These are phyloP conservation scores for Cygnus atratus DNA, from an alignment of 2,113 vertebrate species.

Conservation along the genomic window DNA sequence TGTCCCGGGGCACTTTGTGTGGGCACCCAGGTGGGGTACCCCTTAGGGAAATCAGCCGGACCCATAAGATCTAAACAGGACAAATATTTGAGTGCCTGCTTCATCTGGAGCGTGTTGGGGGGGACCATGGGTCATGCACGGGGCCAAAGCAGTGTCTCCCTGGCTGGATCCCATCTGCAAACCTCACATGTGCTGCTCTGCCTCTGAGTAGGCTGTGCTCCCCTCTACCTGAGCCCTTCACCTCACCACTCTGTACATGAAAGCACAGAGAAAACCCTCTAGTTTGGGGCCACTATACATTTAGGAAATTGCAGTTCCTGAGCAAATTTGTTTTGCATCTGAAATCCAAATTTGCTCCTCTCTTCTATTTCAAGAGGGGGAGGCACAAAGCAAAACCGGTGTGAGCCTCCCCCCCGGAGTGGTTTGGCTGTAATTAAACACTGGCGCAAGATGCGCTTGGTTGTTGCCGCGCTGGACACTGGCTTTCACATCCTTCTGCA, in stretches of 20 bases:
- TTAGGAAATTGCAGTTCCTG: background rate
- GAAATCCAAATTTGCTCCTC: background rate
- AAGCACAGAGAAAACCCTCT: background rate
- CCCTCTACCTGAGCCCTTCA: background rate
- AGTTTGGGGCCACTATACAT: accelerated
- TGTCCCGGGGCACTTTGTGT: accelerated
- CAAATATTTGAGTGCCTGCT: background rate
- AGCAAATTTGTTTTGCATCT: background rate
- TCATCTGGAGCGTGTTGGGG: accelerated
- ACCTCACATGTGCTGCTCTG: background rate
- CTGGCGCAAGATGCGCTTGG: background rate
- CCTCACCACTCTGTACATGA: accelerated
- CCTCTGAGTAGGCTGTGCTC: background rate
- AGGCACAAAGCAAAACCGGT: background rate
- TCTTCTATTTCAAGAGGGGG: background rate
- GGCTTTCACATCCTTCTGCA: conserved; percentile 33
- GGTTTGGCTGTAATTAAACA: background rate
- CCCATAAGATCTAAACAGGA: background rate
- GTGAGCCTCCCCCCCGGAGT: background rate
- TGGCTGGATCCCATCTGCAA: accelerated
- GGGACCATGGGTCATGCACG: accelerated
- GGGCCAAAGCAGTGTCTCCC: background rate
- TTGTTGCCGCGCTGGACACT: background rate
- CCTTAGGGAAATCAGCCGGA: background rate
- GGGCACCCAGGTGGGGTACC: background rate